A percentile compares a stretch with the other conserved stretches of the same genome.
Conservation (phyloP, 2,797 vertebrate species). For the Lithobates pipiens region DNA sequence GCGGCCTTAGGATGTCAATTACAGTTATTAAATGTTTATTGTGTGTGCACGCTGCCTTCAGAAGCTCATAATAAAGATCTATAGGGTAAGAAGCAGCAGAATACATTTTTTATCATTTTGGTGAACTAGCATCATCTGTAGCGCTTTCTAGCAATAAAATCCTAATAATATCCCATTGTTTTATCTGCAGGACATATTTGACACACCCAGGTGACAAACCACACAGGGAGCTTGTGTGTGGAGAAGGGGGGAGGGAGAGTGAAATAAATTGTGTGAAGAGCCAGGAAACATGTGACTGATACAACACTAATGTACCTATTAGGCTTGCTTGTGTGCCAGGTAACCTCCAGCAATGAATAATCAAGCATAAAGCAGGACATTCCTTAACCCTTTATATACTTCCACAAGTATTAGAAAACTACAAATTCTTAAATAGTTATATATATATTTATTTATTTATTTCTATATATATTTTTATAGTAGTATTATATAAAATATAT, state of each 20-base stretch:
- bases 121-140: neutral
- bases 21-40: neutral
- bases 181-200: neutral
- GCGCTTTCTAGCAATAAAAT: neutral
- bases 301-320: slow-evolving; percentile 22
- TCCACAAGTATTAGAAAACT: neutral
- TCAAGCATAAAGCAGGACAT: neutral
- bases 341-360: slow-evolving; percentile 15
- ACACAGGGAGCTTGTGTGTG: neutral
- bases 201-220: slow-evolving; percentile 11
- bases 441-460: neutral
- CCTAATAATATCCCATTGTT: neutral
- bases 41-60: neutral
- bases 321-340: slow-evolving; percentile 14
- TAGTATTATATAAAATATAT: neutral
- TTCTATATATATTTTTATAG: neutral
- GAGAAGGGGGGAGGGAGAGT: neutral
- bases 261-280: slow-evolving; percentile 6
- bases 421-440: too few relatives aligned
- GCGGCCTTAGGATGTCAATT: neutral
- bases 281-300: slow-evolving; percentile 35
- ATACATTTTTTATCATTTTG: neutral
- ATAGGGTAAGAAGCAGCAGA: neutral
- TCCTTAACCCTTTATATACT: slow-evolving; percentile 14
- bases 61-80: neutral